Conservation (phyloP, 2,888 invertebrate genomes). For the Lasius fuliginosus region DNA sequence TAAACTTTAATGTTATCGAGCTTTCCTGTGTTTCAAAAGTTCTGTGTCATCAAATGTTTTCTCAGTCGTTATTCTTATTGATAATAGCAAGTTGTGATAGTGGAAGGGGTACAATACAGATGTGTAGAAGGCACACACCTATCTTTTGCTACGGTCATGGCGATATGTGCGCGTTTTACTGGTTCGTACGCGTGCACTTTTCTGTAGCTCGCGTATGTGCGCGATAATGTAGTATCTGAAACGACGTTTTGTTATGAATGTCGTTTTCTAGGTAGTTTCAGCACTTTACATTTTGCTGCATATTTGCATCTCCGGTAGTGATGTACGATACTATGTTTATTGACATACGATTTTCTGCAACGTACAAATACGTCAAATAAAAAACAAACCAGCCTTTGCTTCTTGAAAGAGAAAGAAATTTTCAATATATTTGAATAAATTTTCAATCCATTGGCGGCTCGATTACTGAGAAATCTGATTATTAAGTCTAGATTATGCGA, state of each 20-base stretch:
- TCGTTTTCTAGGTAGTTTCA: background rate
- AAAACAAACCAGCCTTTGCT: background rate
- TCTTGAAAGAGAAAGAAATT: background rate
- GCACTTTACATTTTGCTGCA: background rate
- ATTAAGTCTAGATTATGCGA: background rate
- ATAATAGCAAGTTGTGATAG: background rate
- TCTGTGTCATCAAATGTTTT: background rate
- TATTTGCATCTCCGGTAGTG: background rate
- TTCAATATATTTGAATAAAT: background rate
- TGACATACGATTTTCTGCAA: background rate
- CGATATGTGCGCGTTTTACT: background rate
- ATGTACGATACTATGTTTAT: background rate
- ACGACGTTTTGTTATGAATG: slow-evolving; percentile 27
- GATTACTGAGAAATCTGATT: slow-evolving; percentile 4
- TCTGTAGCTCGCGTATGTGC: background rate
- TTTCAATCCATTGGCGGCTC: background rate
- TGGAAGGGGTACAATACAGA: background rate
- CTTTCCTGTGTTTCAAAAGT: background rate
- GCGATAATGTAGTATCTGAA: slow-evolving; percentile 26
- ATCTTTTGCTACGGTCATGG: slow-evolving; percentile 28
- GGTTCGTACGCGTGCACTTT: background rate
- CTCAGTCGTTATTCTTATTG: background rate
- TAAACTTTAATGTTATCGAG: background rate
- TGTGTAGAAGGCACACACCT: background rate
- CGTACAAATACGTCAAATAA: background rate